Evolutionary conservation across 2,888 invertebrate genomes (phyloP).

Genomic region (Xiphydria camelus): DNA sequence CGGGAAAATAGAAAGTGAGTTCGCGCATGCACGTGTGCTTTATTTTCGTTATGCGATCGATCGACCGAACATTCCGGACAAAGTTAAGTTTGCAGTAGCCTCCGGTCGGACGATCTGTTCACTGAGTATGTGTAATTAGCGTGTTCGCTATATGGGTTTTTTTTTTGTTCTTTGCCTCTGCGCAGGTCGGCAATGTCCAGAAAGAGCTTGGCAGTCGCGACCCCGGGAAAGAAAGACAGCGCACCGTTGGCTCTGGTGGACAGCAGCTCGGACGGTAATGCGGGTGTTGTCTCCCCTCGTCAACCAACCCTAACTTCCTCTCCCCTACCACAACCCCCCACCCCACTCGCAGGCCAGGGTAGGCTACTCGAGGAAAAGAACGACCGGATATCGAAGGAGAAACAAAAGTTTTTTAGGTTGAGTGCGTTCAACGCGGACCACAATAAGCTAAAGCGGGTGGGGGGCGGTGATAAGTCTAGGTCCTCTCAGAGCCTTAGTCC

Average conservation of each 20-base stretch:
- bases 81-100: no score
- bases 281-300: conserved; percentile 59
- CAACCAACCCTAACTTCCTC: conserved; percentile 57
- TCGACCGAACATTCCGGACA: no score
- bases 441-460: conserved; percentile 47
- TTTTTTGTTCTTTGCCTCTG: conserved; percentile 6
- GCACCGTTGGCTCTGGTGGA: conserved; percentile 54
- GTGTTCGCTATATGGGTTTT: no score
- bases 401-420: conserved; percentile 83
- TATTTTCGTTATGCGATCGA: neutral
- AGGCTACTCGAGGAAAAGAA: conserved; percentile 64
- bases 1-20: conserved; percentile 63
- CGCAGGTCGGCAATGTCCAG: conserved; percentile 49
- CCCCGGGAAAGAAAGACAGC: conserved; percentile 39
- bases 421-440: conserved; percentile 76
- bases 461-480: conserved; percentile 44
- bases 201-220: conserved; percentile 40
- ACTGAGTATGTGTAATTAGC: neutral
- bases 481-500: conserved; percentile 33
- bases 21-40: neutral
- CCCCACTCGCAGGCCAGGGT: conserved; percentile 57
- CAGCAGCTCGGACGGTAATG: conserved; percentile 60
- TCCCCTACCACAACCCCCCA: conserved; percentile 54
- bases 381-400: conserved; percentile 83
- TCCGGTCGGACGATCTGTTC: no score